phyloP scores from a whole-genome alignment of 1,140 invertebrate species.

The Chionoecetes opilio region DNA sequence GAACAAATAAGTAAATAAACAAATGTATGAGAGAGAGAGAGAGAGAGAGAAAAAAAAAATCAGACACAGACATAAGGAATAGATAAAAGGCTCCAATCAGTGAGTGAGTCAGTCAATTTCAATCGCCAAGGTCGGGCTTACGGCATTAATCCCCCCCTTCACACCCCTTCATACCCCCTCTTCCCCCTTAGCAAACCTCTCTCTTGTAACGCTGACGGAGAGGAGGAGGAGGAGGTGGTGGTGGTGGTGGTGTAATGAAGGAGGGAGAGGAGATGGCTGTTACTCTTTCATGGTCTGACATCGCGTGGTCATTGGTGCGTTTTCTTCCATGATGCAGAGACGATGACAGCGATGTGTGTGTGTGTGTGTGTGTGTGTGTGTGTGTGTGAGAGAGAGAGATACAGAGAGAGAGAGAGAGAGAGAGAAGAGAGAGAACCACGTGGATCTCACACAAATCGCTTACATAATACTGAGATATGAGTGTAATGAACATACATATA shows the following conservation, averaged over 20 bases:
- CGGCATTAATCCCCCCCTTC: background rate
- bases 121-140: background rate
- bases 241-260: background rate
- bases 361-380: background rate
- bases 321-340: background rate
- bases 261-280: background rate
- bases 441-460: background rate
- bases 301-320: background rate
- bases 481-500: background rate
- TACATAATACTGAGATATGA: background rate
- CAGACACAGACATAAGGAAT: too few relatives aligned
- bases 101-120: background rate
- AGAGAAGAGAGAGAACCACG: background rate
- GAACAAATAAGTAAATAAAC: too few relatives aligned
- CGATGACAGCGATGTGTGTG: background rate
- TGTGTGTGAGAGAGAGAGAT: background rate
- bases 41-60: too few relatives aligned
- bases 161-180: background rate
- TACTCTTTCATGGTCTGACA: background rate
- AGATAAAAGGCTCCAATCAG: background rate
- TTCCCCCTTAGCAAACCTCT: constrained; percentile 11
- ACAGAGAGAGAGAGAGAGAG: constrained; percentile 4
- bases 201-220: background rate
- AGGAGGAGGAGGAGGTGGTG: background rate
- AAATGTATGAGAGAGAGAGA: too few relatives aligned